Percentiles rank a stretch among this genome's conserved stretches.
phyloP scores from a whole-genome alignment of 2,113 vertebrate species.

The Nannospalax galili region DNA sequence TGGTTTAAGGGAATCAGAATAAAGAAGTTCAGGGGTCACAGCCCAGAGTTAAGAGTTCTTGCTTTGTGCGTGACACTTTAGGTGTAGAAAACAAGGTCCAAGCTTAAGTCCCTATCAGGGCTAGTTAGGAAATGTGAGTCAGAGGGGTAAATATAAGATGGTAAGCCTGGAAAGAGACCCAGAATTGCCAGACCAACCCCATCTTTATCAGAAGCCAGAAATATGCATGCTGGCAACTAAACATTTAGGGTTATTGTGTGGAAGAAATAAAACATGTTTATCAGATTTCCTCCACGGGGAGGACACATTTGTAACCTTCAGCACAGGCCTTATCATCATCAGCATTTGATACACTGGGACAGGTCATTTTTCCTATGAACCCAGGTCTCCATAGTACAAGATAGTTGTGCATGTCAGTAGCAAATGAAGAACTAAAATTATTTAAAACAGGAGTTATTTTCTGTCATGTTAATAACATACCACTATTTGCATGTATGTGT shows the following conservation, averaged over 20 bases:
- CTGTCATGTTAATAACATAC: slow-evolving; percentile 37
- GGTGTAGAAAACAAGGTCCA: neutral
- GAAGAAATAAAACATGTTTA: neutral
- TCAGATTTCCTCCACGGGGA: neutral
- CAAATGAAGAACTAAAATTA: slow-evolving; percentile 34
- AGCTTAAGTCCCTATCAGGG: neutral
- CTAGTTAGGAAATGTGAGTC: neutral
- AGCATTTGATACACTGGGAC: neutral
- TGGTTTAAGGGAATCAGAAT: neutral
- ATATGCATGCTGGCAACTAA: neutral
- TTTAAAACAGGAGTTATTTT: slow-evolving; percentile 17
- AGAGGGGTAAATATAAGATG: neutral
- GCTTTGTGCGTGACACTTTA: neutral
- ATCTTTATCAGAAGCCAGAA: slow-evolving; percentile 41
- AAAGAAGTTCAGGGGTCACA: neutral
- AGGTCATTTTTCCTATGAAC: neutral
- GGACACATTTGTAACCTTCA: neutral
- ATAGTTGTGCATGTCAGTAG: slow-evolving; percentile 31
- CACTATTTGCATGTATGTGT: slow-evolving; percentile 1
- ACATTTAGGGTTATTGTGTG: slow-evolving; percentile 22
- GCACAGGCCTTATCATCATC: neutral
- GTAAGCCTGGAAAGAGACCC: neutral
- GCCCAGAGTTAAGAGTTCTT: neutral
- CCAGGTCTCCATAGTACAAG: neutral
- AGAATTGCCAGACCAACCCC: neutral